Conservation (phyloP, 2,888 invertebrate species). For the Achlya flavicornis region DNA sequence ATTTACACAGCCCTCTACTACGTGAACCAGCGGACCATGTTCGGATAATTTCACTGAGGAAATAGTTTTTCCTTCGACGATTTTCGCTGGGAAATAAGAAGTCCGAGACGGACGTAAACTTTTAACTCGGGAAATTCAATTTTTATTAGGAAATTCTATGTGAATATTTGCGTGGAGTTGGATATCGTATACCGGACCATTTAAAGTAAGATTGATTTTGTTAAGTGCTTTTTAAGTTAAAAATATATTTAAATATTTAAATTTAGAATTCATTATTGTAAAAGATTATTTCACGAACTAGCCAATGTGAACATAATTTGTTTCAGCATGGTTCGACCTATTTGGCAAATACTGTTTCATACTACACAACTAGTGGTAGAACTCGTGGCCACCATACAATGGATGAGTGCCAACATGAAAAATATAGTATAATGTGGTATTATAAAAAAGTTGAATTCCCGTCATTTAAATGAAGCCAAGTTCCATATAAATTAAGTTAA, state of each 20-base stretch:
- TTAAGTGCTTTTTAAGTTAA: too few species aligned
- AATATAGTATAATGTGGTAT: background rate
- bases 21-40: slow-evolving; percentile 56
- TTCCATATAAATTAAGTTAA: background rate
- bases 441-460: background rate
- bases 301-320: background rate
- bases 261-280: too few species aligned
- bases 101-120: slow-evolving; percentile 16
- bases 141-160: slow-evolving; percentile 10
- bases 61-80: slow-evolving; percentile 56
- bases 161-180: slow-evolving; percentile 1
- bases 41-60: slow-evolving; percentile 61
- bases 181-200: background rate
- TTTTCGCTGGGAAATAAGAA: slow-evolving; percentile 31
- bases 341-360: background rate
- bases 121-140: slow-evolving; percentile 10
- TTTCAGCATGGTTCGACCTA: slow-evolving; percentile 1
- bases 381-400: background rate
- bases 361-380: background rate
- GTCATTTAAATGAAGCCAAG: background rate
- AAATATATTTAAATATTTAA: too few species aligned
- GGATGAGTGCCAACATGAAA: background rate
- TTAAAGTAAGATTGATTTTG: background rate
- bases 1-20: slow-evolving; percentile 69
- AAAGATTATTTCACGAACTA: background rate